Base-by-base conservation (phyloP, 2,888 invertebrate species). In the Epistrophella euchroma region DNA sequence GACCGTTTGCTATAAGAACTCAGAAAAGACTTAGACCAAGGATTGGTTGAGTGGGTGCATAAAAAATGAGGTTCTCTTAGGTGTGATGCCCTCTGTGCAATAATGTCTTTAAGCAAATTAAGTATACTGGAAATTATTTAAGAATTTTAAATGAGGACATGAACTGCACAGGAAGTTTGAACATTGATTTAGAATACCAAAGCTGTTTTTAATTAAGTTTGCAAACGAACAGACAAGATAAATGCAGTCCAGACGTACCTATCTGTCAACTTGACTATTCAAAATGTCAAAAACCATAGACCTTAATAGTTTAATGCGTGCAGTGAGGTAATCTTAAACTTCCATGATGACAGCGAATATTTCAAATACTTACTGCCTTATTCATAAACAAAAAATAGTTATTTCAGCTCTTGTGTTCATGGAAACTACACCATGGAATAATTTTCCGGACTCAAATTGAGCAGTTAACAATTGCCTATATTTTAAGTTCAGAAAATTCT, bases 91-190 rank as follows among this genome's bases (percentile, higher is more conserved):
- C 22, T 56, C 64, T 78, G 47, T 55, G 62, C 47, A 17, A 64
- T 64, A 35, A 74, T 70, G 43, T 64, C 70, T 75, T 79, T 56
- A 74, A 74, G 70, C 68, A 70, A 74, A 71, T 70, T 60, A 71
- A 79, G 79, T 55, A n/a, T n/a, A 70, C 62, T 75, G 52, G 56
- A 62, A 37, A 83, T 72, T 82, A 77, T 72, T 77, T 82, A 76
- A 77, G 77, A 73, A 45, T 52, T 68, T 68, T 68, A 19, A 73
- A 73, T 60, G 66, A 60, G 35, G 7, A 50, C 22, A 55, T 58
- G 19, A 13, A 17, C 17, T 37, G 13, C 35, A 13, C 35, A 58
- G 11, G 19, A 19, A 11, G 13, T 25, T 2, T 52, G 15, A 25
- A 25, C n/a, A 25, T 13, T 55, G 10, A 32, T 55, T 55, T 32